phyloP scores from a whole-genome alignment of 2,888 invertebrate species.

The Tipula vernalis region DNA sequence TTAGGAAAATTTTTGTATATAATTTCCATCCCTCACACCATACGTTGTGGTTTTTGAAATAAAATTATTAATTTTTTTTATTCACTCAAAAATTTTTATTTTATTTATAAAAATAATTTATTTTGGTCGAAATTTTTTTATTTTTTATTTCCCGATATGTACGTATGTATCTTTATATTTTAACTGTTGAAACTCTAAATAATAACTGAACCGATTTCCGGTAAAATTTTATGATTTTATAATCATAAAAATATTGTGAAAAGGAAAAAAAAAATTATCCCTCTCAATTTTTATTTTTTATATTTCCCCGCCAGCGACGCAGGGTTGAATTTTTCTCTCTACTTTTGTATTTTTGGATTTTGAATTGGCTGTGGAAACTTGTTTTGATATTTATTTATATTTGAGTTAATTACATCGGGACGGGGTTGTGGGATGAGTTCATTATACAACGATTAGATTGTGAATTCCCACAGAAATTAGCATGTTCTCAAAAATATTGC shows the following conservation, averaged over 20 bases:
- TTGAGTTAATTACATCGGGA: background rate
- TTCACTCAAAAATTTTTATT: background rate
- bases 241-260: background rate
- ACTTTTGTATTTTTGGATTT: background rate
- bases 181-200: background rate
- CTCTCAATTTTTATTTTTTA: background rate
- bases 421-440: background rate
- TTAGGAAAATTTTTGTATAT: background rate
- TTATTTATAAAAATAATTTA: background rate
- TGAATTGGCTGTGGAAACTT: background rate
- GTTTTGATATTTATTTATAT: background rate
- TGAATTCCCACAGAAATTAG: background rate
- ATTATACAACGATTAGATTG: background rate
- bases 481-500: background rate
- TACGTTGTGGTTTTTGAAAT: background rate
- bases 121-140: background rate
- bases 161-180: background rate
- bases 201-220: constrained; percentile 8
- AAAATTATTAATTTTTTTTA: background rate
- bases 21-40: background rate
- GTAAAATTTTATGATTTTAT: constrained; percentile 7
- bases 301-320: background rate
- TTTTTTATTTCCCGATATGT: background rate
- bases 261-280: background rate
- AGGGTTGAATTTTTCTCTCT: background rate